Evolutionary conservation across 1,140 invertebrate genomes (phyloP), one percentile per base, ranked within the genome.

Genomic region (Sarcophaga bullata): DNA sequence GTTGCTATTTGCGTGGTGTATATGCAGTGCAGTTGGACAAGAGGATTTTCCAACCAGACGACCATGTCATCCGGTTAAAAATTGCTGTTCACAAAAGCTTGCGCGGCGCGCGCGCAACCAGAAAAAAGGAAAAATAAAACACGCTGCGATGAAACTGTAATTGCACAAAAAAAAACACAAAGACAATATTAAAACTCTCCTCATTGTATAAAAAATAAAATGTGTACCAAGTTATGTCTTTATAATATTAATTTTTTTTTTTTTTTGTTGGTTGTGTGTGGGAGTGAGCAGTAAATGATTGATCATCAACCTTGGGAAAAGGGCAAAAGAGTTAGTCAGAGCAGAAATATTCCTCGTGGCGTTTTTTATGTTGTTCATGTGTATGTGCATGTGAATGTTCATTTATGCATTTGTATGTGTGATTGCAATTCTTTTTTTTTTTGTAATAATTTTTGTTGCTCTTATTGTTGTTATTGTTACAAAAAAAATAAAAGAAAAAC

Each of bases 271-370:
- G n/a, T n/a, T n/a, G n/a, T n/a, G n/a, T n/a, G n/a, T n/a, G n/a
- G n/a, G n/a, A 2, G 25, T 37, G 62, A 9, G 54, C 80, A 62
- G 17, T 81, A 52, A 81, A 81, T 72, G 80, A 72, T n/a, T n/a
- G n/a, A n/a, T n/a, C n/a, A n/a, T n/a, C 80, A 81, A 81, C 80
- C n/a, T n/a, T n/a, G n/a, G n/a, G n/a, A n/a, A n/a, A 81, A 81
- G 62, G 47, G 62, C 62, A 72, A 72, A 81, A 62, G n/a, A 81
- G 80, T 81, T 81, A 81, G n/a, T 81, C 80, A 81, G 80, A 81
- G 80, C 80, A 81, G 80, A 81, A 81, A 81, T 72, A 81, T 76
- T 7, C 25, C n/a, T n/a, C n/a, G 10, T 48, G n/a, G n/a, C 47
- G 15, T 76, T 37, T 48, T n/a, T n/a, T n/a, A n/a, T 37, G 25